Base-by-base conservation (phyloP, 2,888 invertebrate genomes). In the Acrobasis repandana region DNA sequence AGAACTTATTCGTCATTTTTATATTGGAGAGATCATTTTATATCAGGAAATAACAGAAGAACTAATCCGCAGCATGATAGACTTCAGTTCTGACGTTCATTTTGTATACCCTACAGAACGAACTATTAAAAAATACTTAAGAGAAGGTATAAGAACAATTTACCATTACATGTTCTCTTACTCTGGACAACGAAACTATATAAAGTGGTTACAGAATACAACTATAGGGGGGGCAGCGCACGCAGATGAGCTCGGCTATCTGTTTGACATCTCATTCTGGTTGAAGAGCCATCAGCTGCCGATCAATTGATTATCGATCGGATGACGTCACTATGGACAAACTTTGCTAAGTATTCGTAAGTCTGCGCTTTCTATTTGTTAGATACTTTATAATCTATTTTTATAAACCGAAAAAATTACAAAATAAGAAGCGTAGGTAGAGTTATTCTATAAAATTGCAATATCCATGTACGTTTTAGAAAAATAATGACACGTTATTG, bases 131-230 rank as follows among this genome's bases (percentile, higher is more conserved):
- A 79, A 73, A 56, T 83, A 72, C 65, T 58, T 81, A 0, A 68
- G 70, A 0, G 74, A 67, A 56, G 68, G 66, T 15, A 78, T 75
- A 2, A 65, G 66, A 0, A 61, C 73, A 5, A 75, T 88, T 15
- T 88, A 72, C 60, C 79, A 79, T 20, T 88, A 87, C 38, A 65
- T 84, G 65, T 88, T 88, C 68, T 73, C 79, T 0, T 86, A 86
- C 56, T 71, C 70, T 11, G 85, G 87, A 4, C 71, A 65, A 1
- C 78, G 85, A 61, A 82, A 85, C 60, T 78, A 77, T 54, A 61
- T 69, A 0, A 84, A 82, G 65, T 54, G 64, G 9, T 66, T 60
- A 64, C 49, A 63, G n/a, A 79, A 77, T 65, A 16, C 79, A 59
- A 77, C 70, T 9, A 59, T 61, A 28, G 68, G 68, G 14, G 80